These are phyloP conservation scores for Dryococelus australis DNA, from an alignment of 2,888 invertebrate genomes.

Conservation along the genomic window DNA sequence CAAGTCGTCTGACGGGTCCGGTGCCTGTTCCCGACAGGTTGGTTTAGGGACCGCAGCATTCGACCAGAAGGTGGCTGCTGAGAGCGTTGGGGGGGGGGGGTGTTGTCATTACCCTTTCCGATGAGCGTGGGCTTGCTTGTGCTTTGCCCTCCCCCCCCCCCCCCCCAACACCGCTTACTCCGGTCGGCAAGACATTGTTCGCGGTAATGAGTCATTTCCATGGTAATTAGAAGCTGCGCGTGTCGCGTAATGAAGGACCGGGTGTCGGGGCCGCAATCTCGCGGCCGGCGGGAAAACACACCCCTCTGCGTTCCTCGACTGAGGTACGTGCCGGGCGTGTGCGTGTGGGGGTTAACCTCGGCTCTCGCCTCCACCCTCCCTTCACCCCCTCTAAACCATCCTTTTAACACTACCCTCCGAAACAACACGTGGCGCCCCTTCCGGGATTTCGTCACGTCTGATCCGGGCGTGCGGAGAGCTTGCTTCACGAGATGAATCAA, in stretches of 20 bases:
- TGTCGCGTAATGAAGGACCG: background rate
- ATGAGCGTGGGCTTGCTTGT: background rate
- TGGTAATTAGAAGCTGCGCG: constrained; percentile 41
- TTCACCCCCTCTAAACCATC: too few species aligned
- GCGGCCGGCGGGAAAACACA: background rate
- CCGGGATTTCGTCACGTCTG: background rate
- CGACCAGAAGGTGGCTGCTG: background rate
- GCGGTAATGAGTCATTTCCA: constrained; percentile 45
- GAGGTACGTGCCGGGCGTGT: background rate
- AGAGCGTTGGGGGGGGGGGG: background rate
- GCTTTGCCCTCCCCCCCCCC: background rate
- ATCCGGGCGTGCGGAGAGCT: background rate
- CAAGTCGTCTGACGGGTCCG: too few species aligned
- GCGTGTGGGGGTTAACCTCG: too few species aligned
- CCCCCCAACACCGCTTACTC: background rate
- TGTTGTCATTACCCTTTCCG: background rate
- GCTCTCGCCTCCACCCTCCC: too few species aligned
- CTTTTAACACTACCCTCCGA: too few species aligned
- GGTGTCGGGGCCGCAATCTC: background rate
- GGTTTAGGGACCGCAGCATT: background rate
- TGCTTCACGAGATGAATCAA: background rate
- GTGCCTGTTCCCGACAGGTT: too few species aligned
- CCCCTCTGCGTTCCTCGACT: background rate
- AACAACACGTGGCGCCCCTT: background rate
- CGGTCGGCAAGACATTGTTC: constrained; percentile 35